Conservation (phyloP, 23 tunicate genomes). For the Halocynthia aurantium region DNA sequence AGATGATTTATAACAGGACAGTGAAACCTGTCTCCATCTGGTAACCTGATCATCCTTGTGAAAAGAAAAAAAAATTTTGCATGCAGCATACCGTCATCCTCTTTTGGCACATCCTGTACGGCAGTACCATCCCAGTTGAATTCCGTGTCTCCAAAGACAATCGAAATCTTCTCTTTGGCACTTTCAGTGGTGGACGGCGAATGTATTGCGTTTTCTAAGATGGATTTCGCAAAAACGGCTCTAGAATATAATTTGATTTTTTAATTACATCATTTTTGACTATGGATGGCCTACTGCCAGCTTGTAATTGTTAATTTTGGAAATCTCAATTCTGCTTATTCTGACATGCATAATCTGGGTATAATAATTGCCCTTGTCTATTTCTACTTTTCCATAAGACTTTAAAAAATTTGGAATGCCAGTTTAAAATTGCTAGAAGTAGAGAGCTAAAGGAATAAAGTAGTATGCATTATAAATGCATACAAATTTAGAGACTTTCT, state of each 20-base stretch:
- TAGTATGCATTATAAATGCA: no score
- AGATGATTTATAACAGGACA: not conserved
- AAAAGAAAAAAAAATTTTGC: not conserved
- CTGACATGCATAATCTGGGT: no score
- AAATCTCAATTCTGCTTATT: no score
- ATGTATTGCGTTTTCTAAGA: conserved; percentile 85
- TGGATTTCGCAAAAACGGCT: conserved; percentile 75
- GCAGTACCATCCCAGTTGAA: conserved; percentile 92
- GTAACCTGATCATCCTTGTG: not conserved
- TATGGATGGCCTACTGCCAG: not conserved
- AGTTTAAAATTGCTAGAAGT: no score
- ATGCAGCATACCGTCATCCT: conserved; percentile 5
- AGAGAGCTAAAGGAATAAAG: no score
- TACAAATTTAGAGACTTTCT: no score
- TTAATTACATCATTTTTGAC: not conserved
- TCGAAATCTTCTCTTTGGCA: conserved; percentile 60
- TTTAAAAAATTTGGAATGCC: not conserved
- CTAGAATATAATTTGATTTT: conserved; percentile 27
- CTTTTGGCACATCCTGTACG: conserved; percentile 9
- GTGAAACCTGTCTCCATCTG: not conserved
- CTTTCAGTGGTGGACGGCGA: conserved; percentile 54
- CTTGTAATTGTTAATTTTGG: no score
- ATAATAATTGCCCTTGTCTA: no score
- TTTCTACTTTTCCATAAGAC: not conserved
- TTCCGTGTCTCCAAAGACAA: conserved; percentile 66